Conservation (phyloP, 2,888 invertebrate species). For the Empis stercorea region DNA sequence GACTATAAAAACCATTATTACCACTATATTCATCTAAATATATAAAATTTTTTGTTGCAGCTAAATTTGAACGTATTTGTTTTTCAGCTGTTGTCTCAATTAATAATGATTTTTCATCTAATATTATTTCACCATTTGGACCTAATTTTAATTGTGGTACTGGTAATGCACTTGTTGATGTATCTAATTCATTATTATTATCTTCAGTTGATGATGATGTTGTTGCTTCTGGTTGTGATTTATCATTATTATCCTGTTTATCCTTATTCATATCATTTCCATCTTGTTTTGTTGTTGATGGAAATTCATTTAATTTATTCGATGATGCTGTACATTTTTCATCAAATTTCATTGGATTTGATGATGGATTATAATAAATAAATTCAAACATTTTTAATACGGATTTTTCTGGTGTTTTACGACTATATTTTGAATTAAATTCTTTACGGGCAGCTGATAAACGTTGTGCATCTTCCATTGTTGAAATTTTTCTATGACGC, state of each 20-base stretch:
- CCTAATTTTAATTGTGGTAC: constrained; percentile 79
- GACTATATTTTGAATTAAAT: constrained; percentile 39
- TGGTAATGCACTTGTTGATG: constrained; percentile 37
- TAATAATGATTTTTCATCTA: constrained; percentile 58
- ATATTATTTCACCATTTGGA: constrained; percentile 68
- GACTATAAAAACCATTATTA: constrained; percentile 50
- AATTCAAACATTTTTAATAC: constrained; percentile 82
- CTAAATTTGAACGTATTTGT: constrained; percentile 47
- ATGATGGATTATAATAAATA: constrained; percentile 77
- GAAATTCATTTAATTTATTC: constrained; percentile 11
- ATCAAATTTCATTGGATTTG: constrained; percentile 55
- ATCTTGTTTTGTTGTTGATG: neutral
- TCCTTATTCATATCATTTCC: neutral
- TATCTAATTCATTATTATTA: constrained; percentile 13
- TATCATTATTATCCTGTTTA: neutral
- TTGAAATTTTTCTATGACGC: constrained; percentile 3
- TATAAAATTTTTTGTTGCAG: constrained; percentile 49
- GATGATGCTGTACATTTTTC: neutral
- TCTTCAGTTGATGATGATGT: constrained; percentile 13
- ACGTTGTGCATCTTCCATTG: constrained; percentile 39
- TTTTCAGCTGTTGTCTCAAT: constrained; percentile 52
- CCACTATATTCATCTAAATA: constrained; percentile 46
- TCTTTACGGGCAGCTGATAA: constrained; percentile 42
- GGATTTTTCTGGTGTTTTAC: constrained; percentile 46
- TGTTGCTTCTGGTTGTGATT: neutral